Conservation (phyloP, 1,140 invertebrate genomes). For the Latrodectus geometricus region DNA sequence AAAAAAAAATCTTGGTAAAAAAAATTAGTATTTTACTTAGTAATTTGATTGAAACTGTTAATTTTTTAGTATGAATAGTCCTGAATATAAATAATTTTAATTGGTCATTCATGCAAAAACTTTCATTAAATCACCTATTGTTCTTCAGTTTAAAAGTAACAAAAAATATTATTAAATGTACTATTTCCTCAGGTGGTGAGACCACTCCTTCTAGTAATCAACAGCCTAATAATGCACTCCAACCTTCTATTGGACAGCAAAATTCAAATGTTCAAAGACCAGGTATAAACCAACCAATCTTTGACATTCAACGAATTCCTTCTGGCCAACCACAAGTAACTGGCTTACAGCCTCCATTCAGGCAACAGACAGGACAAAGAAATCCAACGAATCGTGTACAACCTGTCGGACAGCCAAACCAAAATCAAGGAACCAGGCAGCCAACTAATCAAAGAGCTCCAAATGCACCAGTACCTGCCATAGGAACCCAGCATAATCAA, state of each 20-base stretch:
- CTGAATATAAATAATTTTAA: too few species aligned
- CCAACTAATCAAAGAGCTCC: neutral
- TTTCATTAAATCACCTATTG: too few species aligned
- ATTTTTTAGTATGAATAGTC: too few species aligned
- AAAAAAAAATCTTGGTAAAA: too few species aligned
- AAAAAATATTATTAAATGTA: too few species aligned
- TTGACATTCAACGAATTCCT: slow-evolving; percentile 10
- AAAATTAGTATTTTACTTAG: too few species aligned
- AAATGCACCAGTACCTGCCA: neutral
- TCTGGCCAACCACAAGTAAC: neutral
- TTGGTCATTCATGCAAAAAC: too few species aligned
- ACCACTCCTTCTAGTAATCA: neutral
- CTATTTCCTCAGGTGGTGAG: neutral
- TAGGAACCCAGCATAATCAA: neutral
- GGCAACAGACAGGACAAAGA: neutral
- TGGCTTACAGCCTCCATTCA: neutral
- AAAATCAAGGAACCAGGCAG: neutral
- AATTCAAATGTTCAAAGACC: neutral
- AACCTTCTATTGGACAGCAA: slow-evolving; percentile 7
- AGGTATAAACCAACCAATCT: neutral
- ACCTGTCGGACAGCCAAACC: neutral
- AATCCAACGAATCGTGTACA: neutral
- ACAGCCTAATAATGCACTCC: neutral
- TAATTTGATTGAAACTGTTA: too few species aligned
- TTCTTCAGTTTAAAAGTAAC: too few species aligned